phyloP scores from a whole-genome alignment of 2,797 vertebrate genomes.

The Uromys caudimaculatus region DNA sequence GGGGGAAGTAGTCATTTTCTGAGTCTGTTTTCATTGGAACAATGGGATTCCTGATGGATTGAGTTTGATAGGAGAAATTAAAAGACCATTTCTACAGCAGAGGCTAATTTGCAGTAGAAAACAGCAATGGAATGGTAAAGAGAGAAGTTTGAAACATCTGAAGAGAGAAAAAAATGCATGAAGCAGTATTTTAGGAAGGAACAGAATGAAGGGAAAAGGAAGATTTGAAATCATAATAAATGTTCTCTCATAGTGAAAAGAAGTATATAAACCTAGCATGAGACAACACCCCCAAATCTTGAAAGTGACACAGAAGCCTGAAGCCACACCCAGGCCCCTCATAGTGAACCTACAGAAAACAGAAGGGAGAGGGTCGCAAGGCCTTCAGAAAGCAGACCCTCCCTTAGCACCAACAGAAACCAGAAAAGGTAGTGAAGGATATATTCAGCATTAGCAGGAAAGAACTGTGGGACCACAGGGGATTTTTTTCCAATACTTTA shows the following conservation, averaged over 20 bases:
- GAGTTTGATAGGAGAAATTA: conserved; percentile 12
- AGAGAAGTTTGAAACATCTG: neutral
- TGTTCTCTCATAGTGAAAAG: conserved; percentile 33
- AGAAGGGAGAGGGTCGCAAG: neutral
- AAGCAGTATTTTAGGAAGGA: conserved; percentile 39
- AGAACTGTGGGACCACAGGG: neutral
- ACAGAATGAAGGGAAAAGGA: neutral
- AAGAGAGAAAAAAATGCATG: conserved; percentile 9
- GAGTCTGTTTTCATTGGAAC: conserved; percentile 28
- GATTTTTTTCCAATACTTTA: neutral
- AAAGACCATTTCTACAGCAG: neutral
- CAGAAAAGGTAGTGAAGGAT: neutral
- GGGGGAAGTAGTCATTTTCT: neutral
- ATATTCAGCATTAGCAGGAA: neutral
- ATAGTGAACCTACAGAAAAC: neutral
- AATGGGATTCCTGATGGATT: neutral
- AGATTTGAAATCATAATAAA: conserved; percentile 10
- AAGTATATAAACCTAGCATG: neutral
- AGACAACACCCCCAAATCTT: neutral
- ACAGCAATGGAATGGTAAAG: neutral
- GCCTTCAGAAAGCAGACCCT: neutral
- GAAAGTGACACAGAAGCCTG: neutral
- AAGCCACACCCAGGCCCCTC: neutral
- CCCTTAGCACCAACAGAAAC: neutral
- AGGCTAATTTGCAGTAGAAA: neutral